phyloP scores from a whole-genome alignment of 2,888 invertebrate species.

The Incurvaria masculella region DNA sequence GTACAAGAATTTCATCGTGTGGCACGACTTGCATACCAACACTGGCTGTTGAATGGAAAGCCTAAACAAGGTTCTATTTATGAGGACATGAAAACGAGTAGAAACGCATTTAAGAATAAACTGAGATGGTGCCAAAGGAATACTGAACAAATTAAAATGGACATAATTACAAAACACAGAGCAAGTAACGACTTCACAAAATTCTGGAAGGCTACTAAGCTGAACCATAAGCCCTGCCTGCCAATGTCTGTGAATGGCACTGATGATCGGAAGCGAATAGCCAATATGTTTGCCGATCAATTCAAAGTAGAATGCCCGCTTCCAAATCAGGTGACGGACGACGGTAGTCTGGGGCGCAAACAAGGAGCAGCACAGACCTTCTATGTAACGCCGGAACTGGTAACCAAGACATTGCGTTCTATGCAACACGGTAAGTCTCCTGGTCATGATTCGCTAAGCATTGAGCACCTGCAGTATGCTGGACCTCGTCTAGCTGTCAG shows the following conservation, averaged over 20 bases:
- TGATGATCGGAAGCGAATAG: neutral
- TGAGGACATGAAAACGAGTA: neutral
- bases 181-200: neutral
- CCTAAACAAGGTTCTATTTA: neutral
- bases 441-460: neutral
- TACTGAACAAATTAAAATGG: neutral
- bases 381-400: no score
- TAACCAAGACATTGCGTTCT: neutral
- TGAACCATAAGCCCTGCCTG: neutral
- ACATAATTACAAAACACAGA: neutral
- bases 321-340: neutral
- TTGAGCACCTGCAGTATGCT: slow-evolving; percentile 3
- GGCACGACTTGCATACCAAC: neutral
- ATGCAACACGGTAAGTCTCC: slow-evolving; percentile 2
- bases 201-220: neutral
- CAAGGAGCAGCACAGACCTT: no score
- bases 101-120: neutral
- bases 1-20: neutral
- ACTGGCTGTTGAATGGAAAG: neutral
- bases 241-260: neutral
- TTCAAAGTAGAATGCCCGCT: neutral
- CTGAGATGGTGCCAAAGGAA: neutral
- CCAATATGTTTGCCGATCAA: neutral
- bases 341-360: no score
- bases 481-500: neutral